Evolutionary conservation across 2,113 vertebrate genomes (phyloP).

Genomic region (Oncorhynchus masou): DNA sequence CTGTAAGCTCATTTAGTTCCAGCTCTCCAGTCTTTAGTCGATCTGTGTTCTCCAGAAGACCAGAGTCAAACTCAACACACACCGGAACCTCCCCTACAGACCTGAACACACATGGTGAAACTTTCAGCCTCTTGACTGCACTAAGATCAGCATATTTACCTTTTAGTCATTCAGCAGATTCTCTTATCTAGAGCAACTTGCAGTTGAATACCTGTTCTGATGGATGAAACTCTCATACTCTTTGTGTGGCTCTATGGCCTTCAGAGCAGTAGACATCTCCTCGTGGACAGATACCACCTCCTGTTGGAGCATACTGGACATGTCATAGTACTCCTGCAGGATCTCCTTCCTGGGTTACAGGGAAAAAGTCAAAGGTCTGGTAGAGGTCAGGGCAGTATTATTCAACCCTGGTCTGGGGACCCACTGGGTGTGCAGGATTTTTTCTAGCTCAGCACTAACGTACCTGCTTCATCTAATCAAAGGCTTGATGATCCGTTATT

Average conservation of each 20-base stretch:
- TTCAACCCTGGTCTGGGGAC: no score
- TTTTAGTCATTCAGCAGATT: no score
- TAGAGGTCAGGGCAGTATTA: background rate
- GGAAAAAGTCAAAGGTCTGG: background rate
- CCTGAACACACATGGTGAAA: conserved; percentile 59
- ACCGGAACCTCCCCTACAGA: conserved; percentile 74
- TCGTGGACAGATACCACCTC: conserved; percentile 81
- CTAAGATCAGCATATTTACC: no score
- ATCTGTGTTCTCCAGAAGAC: conserved; percentile 83
- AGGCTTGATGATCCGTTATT: no score
- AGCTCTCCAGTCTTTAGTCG: conserved; percentile 76
- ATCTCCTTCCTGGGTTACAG: conserved; percentile 82
- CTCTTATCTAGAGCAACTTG: background rate
- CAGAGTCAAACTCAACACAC: conserved; percentile 81
- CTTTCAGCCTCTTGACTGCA: no score
- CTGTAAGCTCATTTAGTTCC: conserved; percentile 87
- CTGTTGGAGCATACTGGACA: conserved; percentile 86
- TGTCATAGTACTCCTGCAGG: conserved; percentile 86
- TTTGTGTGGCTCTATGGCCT: conserved; percentile 75
- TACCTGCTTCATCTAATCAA: no score
- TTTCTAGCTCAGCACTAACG: no score
- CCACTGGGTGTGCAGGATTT: no score
- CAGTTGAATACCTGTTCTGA: conserved; percentile 78
- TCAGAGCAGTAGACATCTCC: conserved; percentile 77
- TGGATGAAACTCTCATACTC: conserved; percentile 87